These are phyloP conservation scores for Coracopsis vasa DNA, from an alignment of 2,113 vertebrate species.

Conservation along the genomic window DNA sequence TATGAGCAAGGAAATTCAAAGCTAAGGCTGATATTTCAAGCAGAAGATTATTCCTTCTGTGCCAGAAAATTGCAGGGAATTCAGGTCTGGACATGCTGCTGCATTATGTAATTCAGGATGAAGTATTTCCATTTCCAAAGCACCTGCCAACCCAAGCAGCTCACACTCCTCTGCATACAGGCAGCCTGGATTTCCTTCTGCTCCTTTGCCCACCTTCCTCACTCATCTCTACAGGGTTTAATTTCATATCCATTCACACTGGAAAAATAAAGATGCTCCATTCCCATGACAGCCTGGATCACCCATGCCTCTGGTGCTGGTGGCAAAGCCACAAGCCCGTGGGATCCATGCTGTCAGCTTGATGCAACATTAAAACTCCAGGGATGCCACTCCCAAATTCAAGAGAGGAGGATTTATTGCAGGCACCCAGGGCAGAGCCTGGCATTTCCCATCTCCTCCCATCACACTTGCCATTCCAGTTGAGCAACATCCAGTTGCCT, in stretches of 20 bases:
- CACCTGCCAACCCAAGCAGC: slow-evolving; percentile 17
- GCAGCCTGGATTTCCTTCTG: neutral
- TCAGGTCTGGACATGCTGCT: slow-evolving; percentile 9
- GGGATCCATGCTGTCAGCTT: neutral
- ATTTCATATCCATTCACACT: neutral
- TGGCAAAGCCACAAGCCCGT: neutral
- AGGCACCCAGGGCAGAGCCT: neutral
- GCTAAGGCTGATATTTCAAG: slow-evolving; percentile 26
- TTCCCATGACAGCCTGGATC: neutral
- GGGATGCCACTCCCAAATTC: neutral
- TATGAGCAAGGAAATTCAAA: slow-evolving; percentile 4
- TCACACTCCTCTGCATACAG: neutral
- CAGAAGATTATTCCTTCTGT: slow-evolving; percentile 10
- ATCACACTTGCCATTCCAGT: neutral
- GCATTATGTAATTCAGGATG: neutral
- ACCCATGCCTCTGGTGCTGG: neutral
- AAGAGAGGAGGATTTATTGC: neutral
- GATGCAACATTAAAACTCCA: neutral
- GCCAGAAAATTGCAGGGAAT: slow-evolving; percentile 31
- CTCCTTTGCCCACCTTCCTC: neutral
- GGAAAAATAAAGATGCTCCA: neutral
- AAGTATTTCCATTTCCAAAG: neutral
- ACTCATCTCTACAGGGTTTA: neutral
- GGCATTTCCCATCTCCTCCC: neutral
- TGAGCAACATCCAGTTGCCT: neutral